Base-by-base conservation (phyloP, 2,888 invertebrate species). In the Omphaloscelis lunosa region DNA sequence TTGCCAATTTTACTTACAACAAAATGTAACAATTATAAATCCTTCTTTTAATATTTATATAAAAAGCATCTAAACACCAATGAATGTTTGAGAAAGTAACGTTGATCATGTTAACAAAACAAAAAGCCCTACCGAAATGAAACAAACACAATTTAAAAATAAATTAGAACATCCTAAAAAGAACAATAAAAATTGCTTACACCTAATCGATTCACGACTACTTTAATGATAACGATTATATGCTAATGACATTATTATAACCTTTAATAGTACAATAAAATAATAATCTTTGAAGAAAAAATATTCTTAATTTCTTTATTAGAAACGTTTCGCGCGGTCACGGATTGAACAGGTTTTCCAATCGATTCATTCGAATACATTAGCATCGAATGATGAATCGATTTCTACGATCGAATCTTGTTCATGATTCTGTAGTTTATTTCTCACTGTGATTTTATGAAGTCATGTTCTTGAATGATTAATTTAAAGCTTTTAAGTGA, bases 331-430 rank as follows among this genome's bases (percentile, higher is more conserved):
- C 89, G 91, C 88, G 88, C 83, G 84, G 83, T 89, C 85, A 86
- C 89, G 89, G 85, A 86, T 88, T 82, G 77, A 90, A 93, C 93
- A 83, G 90, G 93, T 93, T 93, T 83, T 89, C 69, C 82, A 85
- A 88, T 91, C 89, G 87, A 89, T 90, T 87, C 83, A 89, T 87
- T 89, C 90, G 90, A 89, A 91, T 89, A 90, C 90, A 92, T 93
- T 92, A 92, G 87, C 89, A 91, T 92, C 90, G 90, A 92, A 92
- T 93, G 93, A 94, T 94, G 89, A 92, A 94, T 94, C 90, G 92
- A 88, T 88, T 90, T 89, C 86, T 85, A 83, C 84, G 86, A 90
- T 86, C 80, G 78, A 85, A 87, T 85, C 84, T 77, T 82, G 87
- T 89, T 82, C 80, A 85, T 89, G 85, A 89, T 87, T 87, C 77